Base-by-base conservation (phyloP, 2,888 invertebrate genomes). In the Mythimna pallens region DNA sequence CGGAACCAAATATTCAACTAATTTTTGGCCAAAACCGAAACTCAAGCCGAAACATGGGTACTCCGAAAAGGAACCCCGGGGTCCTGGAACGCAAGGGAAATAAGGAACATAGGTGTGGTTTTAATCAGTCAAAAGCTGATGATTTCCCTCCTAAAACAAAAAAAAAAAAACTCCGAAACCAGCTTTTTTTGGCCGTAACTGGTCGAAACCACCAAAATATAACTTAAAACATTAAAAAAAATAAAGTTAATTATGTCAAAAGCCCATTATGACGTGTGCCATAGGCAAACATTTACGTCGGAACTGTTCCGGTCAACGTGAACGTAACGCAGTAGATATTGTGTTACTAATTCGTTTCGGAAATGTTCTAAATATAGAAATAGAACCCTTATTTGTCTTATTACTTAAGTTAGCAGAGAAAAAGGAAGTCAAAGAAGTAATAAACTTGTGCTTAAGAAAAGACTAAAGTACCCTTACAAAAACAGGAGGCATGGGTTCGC, bases 331-430 rank as follows among this genome's bases (percentile, higher is more conserved):
- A 59, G 55, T 73, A 52, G 72, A 70, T 80, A 78, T 78, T 74
- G 43, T 69, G 70, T 84, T 81, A 76, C 76, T 85, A 85, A 85
- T 85, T 83, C 40, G 66, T 79, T 79, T 64, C 76, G 82, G 82
- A 76, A 78, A 59, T 58, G 50, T 20, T 78, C 82, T 73, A 74
- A 80, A 71, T 74, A 81, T 79, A 81, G 82, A 54, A 64, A 70
- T 64, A 54, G 54, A 73, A 59, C 36, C 20, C 50, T 65, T 78
- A 71, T 74, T 73, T 78, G 68, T 71, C 36, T 25, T 69, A 61
- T 72, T 62, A 62, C 58, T 71, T 68, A 43, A 34, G 36, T 50
- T 52, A 54, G 22, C n/a, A 20, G 59, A 34, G 40, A 47, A 57
- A 50, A 14, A 22, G 66, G 59, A 64, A 67, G 22, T 47, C 22